Evolutionary conservation across 2,888 invertebrate species (phyloP), one percentile per base, ranked within the genome.

Genomic region (Melieria omissa): DNA sequence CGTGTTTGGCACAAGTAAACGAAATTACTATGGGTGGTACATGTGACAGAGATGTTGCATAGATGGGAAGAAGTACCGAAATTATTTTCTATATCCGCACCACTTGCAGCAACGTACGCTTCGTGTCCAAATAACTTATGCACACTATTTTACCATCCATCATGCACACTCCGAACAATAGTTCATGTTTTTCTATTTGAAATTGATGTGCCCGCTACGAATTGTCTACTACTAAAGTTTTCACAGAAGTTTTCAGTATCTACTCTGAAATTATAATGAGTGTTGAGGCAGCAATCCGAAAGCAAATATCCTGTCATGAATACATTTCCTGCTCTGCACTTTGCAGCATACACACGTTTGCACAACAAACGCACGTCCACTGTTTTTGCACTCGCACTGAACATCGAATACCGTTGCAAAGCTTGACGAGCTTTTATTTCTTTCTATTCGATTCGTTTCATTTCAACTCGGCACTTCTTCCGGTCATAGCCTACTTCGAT

Each of bases 251-350:
- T 64, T 54, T 73, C 42, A 46, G 74, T 74, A 74, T 72, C 72
- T 74, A 65, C 62, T 68, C 49, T 63, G 29, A 77, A 80, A 75
- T 77, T 78, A 76, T 80, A 74, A 78, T 77, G 78, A 63, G 79
- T 82, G 81, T 78, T 78, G 81, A 79, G 46, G 69, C 81, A 29
- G 29, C 29, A 29, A 29, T 29, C 29, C 29, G 29, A 29, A 29
- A 29, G 29, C 29, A 29, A 29, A 29, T 29, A 29, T 29, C 80
- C 80, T 73, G 78, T 77, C 82, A 79, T 78, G 79, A 76, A 76
- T 79, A 78, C 78, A 80, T 68, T 80, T 77, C 72, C 52, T 52
- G 8, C 12, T 4, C 14, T 52, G 52, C 52, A 52, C 52, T 52
- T 52, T n/a, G 12, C 52, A n/a, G 5, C 29, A 29, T 29, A 29